A percentile compares a stretch with the other conserved stretches of the same genome.
phyloP scores from a whole-genome alignment of 2,113 vertebrate species.

The Apodemus speciosus region DNA sequence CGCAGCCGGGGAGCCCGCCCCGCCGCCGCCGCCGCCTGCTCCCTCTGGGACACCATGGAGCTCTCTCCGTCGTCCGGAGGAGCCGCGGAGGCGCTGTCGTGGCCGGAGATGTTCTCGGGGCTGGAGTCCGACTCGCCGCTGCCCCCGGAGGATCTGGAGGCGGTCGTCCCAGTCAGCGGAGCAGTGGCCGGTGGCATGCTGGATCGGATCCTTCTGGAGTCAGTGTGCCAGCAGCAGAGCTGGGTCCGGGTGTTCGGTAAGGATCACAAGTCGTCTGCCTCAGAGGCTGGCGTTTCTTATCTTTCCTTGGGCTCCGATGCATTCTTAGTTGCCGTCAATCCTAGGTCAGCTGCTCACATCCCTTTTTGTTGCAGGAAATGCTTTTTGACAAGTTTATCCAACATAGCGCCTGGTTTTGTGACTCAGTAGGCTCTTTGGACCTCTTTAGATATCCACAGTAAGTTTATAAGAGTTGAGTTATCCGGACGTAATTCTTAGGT shows the following conservation, averaged over 20 bases:
- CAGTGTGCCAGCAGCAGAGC: constrained; percentile 94
- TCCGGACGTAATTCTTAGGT: not conserved
- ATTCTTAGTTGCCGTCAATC: not conserved
- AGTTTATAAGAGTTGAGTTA: not conserved
- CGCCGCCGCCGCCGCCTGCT: constrained; percentile 44
- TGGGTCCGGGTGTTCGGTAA: constrained; percentile 95
- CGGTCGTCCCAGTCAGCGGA: constrained; percentile 76
- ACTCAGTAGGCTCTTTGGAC: not conserved
- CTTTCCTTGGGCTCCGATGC: not conserved
- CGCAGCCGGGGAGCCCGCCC: constrained; percentile 33
- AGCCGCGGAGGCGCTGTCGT: constrained; percentile 82
- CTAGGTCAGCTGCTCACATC: not conserved
- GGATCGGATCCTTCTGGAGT: constrained; percentile 92
- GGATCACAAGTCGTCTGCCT: constrained; percentile 53
- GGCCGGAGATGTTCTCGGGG: constrained; percentile 81
- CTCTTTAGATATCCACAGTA: not conserved
- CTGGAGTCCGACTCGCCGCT: constrained; percentile 87
- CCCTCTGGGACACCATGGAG: constrained; percentile 76
- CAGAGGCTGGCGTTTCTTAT: not conserved
- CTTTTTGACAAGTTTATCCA: constrained; percentile 34
- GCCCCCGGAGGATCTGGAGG: constrained; percentile 88
- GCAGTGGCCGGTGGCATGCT: constrained; percentile 83
- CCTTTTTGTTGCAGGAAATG: not conserved
- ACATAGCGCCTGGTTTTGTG: not conserved
- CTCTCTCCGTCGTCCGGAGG: constrained; percentile 76